Conservation (phyloP, 2,888 invertebrate genomes). For the Augiades crinisus region DNA sequence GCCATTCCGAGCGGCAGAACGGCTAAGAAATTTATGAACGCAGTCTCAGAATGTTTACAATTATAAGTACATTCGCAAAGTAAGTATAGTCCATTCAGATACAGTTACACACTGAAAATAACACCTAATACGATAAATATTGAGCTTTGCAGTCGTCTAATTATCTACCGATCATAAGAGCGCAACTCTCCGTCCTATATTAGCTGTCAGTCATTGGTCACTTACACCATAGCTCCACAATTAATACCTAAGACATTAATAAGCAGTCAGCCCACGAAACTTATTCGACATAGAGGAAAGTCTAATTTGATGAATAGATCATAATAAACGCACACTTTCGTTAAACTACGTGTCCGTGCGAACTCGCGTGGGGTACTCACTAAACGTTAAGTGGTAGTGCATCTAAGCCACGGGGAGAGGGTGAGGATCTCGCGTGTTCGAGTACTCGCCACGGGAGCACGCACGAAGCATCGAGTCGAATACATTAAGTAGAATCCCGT, state of each 20-base stretch:
- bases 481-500: too few relatives aligned
- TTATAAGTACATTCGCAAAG: conserved; percentile 13
- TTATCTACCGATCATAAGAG: conserved; percentile 18
- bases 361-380: conserved; percentile 7
- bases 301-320: conserved; percentile 27
- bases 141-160: conserved; percentile 21
- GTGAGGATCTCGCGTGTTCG: conserved; percentile 4
- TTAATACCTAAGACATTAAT: conserved; percentile 18
- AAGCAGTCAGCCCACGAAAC: conserved; percentile 21
- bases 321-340: conserved; percentile 19
- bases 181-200: neutral
- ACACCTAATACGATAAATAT: conserved; percentile 16
- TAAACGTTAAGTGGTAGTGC: conserved; percentile 1
- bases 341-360: conserved; percentile 7
- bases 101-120: conserved; percentile 6
- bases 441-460: conserved; percentile 9
- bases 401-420: conserved; percentile 12
- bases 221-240: conserved; percentile 3
- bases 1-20: conserved; percentile 1
- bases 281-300: conserved; percentile 13
- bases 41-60: conserved; percentile 20
- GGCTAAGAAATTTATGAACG: conserved; percentile 14
- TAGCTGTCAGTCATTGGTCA: conserved; percentile 22
- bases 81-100: conserved; percentile 4
- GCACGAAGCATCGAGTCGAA: conserved; percentile 5